Conservation (phyloP, 2,888 invertebrate genomes). For the Pollenia labialis region DNA sequence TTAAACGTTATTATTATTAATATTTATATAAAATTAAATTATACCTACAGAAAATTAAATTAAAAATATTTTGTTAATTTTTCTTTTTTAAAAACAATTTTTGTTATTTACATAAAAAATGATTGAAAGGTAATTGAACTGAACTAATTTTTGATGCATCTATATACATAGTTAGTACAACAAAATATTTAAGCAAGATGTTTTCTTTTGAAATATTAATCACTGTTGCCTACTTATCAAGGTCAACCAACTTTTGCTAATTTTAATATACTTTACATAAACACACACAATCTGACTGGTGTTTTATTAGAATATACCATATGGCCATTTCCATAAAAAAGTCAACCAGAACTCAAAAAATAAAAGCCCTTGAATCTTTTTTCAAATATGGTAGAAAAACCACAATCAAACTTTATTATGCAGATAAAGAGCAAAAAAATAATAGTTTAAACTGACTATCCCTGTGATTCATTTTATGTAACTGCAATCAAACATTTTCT, state of each 20-base stretch:
- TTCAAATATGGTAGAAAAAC: too few species aligned
- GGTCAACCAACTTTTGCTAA: constrained; percentile 6
- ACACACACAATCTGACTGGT: not conserved
- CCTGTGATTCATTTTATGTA: too few species aligned
- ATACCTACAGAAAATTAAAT: constrained; percentile 4
- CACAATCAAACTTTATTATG: too few species aligned
- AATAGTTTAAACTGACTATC: too few species aligned
- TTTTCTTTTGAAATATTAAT: not conserved
- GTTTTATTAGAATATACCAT: not conserved
- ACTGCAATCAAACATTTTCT: too few species aligned
- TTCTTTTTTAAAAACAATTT: too few species aligned
- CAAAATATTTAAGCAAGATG: too few species aligned
- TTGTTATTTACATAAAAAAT: not conserved
- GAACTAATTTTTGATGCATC: not conserved
- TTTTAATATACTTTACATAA: not conserved
- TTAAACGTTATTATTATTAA: constrained; percentile 55
- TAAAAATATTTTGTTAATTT: constrained; percentile 10
- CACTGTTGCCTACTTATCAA: not conserved
- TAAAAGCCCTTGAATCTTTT: too few species aligned
- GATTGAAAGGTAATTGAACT: constrained; percentile 4
- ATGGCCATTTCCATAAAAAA: too few species aligned
- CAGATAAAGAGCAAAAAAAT: too few species aligned
- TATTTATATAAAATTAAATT: constrained; percentile 25
- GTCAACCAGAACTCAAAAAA: too few species aligned
- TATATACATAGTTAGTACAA: not conserved